Evolutionary conservation across 1,140 invertebrate species (phyloP).

Genomic region (Psilanteris sp.): DNA sequence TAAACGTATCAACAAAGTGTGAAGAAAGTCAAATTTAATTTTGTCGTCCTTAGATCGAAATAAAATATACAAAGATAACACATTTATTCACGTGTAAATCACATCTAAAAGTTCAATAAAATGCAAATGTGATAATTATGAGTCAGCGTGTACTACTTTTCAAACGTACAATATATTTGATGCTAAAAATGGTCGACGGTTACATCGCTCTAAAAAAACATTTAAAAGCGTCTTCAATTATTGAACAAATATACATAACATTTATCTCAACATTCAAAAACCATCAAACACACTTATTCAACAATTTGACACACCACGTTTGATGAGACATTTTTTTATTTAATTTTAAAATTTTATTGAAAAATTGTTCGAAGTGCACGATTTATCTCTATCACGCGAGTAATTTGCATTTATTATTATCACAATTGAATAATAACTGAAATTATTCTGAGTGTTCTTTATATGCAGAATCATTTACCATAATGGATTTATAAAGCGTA

Average conservation of each 20-base stretch:
- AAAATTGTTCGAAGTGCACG: slow-evolving; percentile 14
- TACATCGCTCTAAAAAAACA: too few relatives aligned
- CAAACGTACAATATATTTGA: too few relatives aligned
- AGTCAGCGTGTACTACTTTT: slow-evolving; percentile 20
- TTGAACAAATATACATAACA: too few relatives aligned
- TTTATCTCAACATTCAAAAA: too few relatives aligned
- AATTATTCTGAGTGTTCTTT: slow-evolving; percentile 30
- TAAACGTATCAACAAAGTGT: too few relatives aligned
- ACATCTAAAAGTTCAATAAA: slow-evolving; percentile 34
- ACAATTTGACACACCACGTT: too few relatives aligned
- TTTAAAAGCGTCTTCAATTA: too few relatives aligned
- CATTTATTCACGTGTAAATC: slow-evolving; percentile 11
- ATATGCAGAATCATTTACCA: slow-evolving; percentile 4
- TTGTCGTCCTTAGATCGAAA: too few relatives aligned
- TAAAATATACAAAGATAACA: slow-evolving; percentile 28
- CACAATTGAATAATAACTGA: slow-evolving; percentile 46
- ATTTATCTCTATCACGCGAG: slow-evolving; percentile 26
- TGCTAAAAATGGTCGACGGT: too few relatives aligned
- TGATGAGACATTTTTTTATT: slow-evolving; percentile 1
- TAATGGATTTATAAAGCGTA: slow-evolving; percentile 14
- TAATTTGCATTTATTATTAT: slow-evolving; percentile 43
- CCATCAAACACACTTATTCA: too few relatives aligned
- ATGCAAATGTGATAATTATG: slow-evolving; percentile 27
- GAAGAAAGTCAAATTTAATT: slow-evolving; percentile 6
- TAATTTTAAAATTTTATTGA: slow-evolving; percentile 20